Evolutionary conservation across 2,888 invertebrate genomes (phyloP).

Genomic region (Coelopa pilipes): DNA sequence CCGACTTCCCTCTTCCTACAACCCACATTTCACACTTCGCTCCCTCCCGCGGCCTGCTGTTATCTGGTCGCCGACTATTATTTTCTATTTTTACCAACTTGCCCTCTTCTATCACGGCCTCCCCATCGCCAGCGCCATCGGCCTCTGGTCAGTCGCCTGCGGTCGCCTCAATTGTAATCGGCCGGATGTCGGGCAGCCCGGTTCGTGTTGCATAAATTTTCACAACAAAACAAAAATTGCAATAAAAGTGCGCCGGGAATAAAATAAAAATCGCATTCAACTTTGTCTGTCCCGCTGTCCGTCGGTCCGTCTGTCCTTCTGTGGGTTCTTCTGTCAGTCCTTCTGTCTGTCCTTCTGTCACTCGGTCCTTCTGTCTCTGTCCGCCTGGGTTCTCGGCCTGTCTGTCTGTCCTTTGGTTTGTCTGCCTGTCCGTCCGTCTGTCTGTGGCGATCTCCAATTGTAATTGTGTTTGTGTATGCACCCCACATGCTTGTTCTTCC

Average conservation of each 20-base stretch:
- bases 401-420: background rate
- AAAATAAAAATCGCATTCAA: constrained; percentile 7
- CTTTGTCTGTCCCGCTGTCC: too few relatives aligned
- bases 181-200: constrained; percentile 47
- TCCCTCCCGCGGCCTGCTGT: too few relatives aligned
- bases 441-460: background rate
- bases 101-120: background rate
- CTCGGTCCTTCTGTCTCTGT: background rate
- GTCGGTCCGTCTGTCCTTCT: too few relatives aligned
- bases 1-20: background rate
- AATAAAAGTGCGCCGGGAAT: constrained; percentile 14
- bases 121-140: background rate
- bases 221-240: constrained; percentile 26
- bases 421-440: background rate
- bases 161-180: constrained; percentile 47
- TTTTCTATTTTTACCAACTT: background rate
- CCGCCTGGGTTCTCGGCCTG: background rate
- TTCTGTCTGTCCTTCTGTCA: background rate
- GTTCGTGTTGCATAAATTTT: constrained; percentile 37
- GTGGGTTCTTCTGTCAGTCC: background rate
- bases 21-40: background rate
- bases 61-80: too few relatives aligned
- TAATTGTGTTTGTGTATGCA: background rate
- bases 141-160: background rate
- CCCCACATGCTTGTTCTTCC: background rate